Percentiles rank a stretch among this genome's conserved stretches.
phyloP scores from a whole-genome alignment of 2,113 vertebrate species.

The Progne subis region DNA sequence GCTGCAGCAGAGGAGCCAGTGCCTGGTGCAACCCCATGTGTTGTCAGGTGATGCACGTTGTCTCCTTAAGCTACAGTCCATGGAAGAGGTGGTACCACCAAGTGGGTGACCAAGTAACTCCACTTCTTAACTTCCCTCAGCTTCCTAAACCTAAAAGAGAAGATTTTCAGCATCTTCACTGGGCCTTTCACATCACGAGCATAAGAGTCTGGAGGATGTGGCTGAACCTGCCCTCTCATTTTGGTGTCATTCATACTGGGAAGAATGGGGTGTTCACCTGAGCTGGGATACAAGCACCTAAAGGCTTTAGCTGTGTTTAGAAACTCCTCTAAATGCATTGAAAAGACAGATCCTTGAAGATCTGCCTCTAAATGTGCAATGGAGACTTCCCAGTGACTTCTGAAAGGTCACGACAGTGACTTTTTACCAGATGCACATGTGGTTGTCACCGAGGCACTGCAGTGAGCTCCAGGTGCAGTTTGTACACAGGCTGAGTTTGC shows the following conservation, averaged over 20 bases:
- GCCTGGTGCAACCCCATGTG: fast-evolving
- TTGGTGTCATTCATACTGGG: background rate
- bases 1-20: background rate
- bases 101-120: background rate
- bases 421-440: fast-evolving
- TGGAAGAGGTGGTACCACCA: background rate
- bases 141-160: background rate
- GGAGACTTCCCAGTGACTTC: background rate
- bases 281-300: background rate
- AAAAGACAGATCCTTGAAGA: background rate
- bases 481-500: background rate
- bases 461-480: background rate
- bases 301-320: background rate
- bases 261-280: background rate
- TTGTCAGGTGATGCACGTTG: background rate
- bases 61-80: background rate
- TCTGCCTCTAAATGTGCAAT: background rate
- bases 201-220: background rate
- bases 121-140: background rate
- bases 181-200: background rate
- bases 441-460: fast-evolving
- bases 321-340: background rate
- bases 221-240: background rate
- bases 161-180: background rate
- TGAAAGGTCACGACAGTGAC: background rate